A percentile compares a stretch with the other conserved stretches of the same genome.
These are phyloP conservation scores for Notoglanidium macrostoma DNA, from an alignment of 2,797 vertebrate species.

Conservation along the genomic window DNA sequence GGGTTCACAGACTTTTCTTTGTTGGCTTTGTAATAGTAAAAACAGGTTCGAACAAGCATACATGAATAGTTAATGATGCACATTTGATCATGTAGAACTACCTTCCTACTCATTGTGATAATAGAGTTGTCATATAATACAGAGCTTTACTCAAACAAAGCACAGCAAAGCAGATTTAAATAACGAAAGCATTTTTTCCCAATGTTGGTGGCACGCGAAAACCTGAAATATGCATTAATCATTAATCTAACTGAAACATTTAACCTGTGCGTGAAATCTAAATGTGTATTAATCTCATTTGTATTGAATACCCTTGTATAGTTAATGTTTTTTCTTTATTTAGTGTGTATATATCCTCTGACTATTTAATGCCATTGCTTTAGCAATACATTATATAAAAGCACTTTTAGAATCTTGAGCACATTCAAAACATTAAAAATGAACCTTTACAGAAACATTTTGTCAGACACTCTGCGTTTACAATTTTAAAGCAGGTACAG, in stretches of 20 bases:
- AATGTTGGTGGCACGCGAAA: conserved; percentile 49
- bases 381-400: conserved; percentile 62
- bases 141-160: conserved; percentile 58
- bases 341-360: conserved; percentile 54
- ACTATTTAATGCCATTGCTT: conserved; percentile 61
- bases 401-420: conserved; percentile 63
- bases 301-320: conserved; percentile 58
- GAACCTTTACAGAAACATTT: conserved; percentile 56
- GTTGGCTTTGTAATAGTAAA: conserved; percentile 46
- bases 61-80: conserved; percentile 55
- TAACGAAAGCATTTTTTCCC: conserved; percentile 41
- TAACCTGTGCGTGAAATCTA: conserved; percentile 56
- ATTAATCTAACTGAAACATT: conserved; percentile 54
- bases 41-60: conserved; percentile 49
- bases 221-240: conserved; percentile 60
- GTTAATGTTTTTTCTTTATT: conserved; percentile 51
- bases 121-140: conserved; percentile 47
- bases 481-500: conserved; percentile 58
- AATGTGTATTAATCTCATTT: conserved; percentile 57
- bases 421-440: conserved; percentile 60
- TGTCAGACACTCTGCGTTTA: conserved; percentile 60
- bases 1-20: conserved; percentile 46
- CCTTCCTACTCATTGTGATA: conserved; percentile 57
- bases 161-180: conserved; percentile 55
- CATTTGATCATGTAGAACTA: conserved; percentile 55